phyloP scores from a whole-genome alignment of 2,797 vertebrate genomes.

The Xiphophorus birchmanni region DNA sequence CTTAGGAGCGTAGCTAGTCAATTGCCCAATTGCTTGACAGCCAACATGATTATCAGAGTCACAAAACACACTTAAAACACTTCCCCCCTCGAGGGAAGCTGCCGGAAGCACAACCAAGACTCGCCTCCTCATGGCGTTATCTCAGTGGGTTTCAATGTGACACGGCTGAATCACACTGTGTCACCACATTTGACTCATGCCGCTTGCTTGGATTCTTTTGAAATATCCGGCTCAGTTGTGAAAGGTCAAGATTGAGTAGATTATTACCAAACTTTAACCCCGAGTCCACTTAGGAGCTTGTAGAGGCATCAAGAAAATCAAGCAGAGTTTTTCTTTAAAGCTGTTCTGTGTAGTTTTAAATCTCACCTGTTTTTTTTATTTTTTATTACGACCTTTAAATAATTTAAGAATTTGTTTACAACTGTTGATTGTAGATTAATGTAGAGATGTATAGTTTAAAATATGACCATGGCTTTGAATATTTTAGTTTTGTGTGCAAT shows the following conservation, averaged over 20 bases:
- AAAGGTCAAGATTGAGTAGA: conserved; percentile 1
- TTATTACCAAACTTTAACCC: conserved; percentile 1
- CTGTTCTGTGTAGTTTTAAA: neutral
- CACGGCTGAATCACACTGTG: conserved; percentile 30
- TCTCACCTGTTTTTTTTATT: neutral
- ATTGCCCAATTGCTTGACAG: conserved; percentile 58
- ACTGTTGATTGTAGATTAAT: neutral
- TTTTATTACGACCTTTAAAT: too few relatives aligned
- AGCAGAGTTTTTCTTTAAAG: neutral
- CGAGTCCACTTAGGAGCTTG: neutral
- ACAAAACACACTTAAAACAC: conserved; percentile 53
- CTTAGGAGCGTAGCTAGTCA: conserved; percentile 50
- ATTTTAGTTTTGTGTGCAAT: neutral
- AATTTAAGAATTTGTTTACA: neutral
- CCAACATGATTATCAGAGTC: conserved; percentile 50
- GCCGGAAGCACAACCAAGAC: conserved; percentile 30
- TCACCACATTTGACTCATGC: conserved; percentile 18
- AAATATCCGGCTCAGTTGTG: neutral
- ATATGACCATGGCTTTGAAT: neutral
- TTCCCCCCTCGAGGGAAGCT: neutral
- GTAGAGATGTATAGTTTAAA: neutral
- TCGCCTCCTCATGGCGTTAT: conserved; percentile 20
- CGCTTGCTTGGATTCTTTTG: conserved; percentile 26
- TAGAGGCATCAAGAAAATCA: neutral
- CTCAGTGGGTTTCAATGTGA: conserved; percentile 28